Base-by-base conservation (phyloP, 2,888 invertebrate genomes). In the Agrochola circellaris region DNA sequence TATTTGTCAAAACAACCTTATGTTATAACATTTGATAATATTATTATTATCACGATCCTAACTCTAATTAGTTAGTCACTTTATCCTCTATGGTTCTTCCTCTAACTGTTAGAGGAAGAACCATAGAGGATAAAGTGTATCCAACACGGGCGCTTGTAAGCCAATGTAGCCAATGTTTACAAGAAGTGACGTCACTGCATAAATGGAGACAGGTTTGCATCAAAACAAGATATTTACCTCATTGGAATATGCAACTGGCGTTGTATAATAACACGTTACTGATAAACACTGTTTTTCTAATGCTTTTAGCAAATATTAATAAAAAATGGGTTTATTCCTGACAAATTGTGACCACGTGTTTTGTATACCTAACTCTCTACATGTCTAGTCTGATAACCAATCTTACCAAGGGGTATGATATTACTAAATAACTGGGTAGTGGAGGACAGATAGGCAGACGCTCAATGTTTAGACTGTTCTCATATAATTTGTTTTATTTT, bases 201-300 rank as follows among this genome's bases (percentile, higher is more conserved):
- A 73, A 82, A 80, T 80, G 70, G 70, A 60, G 38, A 74, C 82
- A 74, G 84, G 74, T 82, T 74, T 74, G 70, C 67, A 70, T 76
- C 69, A 81, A 81, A 84, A 85, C 81, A 85, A 76, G 48, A 42
- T 68, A 73, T 83, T 76, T 77, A 81, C 71, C 51, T 77, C 60
- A 58, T 83, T 34, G 71, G 48, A 61, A 75, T 77, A 85, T 82
- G 82, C 67, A 83, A 83, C 42, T 45, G 58, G 66, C 66, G 38
- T 70, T 80, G 70, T 77, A 77, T 81, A 82, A 70, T 70, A 83
- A 67, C 58, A 67, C 34, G 38, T 67, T 77, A 67, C 70, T 62
- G 48, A 77, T 80, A 82, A 83, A 67, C 42, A 34, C 70, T 67
- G 61, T 81, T 71, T 69, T 81, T 83, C 26, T 70, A 48, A 9